Percentiles rank a stretch among this genome's conserved stretches.
phyloP scores from a whole-genome alignment of 2,113 vertebrate species.

The Gobiocypris rarus region DNA sequence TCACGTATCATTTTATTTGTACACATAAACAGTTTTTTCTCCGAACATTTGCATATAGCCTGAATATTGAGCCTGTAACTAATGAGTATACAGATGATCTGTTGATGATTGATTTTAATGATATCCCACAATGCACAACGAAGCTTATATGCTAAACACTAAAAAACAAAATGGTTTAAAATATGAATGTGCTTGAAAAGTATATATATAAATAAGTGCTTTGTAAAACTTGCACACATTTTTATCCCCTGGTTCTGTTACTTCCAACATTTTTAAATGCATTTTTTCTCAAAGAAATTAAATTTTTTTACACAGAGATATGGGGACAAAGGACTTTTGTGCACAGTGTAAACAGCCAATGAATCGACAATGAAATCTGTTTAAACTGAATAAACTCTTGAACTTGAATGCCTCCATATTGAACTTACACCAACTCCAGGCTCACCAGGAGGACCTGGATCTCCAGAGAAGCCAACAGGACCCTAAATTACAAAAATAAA shows the following conservation, averaged over 20 bases:
- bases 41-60: background rate
- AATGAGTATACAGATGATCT: background rate
- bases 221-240: background rate
- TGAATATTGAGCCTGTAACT: background rate
- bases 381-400: background rate
- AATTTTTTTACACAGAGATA: background rate
- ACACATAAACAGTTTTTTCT: background rate
- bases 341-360: too few relatives aligned
- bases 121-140: background rate
- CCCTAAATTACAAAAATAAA: constrained; percentile 80
- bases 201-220: background rate
- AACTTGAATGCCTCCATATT: constrained; percentile 7
- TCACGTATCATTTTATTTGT: background rate
- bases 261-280: background rate
- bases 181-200: background rate
- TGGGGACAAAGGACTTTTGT: too few relatives aligned
- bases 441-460: constrained; percentile 94
- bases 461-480: constrained; percentile 96
- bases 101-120: background rate
- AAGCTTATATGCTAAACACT: background rate
- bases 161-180: background rate
- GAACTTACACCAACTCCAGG: constrained; percentile 90
- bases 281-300: background rate
- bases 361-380: too few relatives aligned
- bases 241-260: background rate